phyloP scores from a whole-genome alignment of 2,113 vertebrate species.

The Riparia riparia region DNA sequence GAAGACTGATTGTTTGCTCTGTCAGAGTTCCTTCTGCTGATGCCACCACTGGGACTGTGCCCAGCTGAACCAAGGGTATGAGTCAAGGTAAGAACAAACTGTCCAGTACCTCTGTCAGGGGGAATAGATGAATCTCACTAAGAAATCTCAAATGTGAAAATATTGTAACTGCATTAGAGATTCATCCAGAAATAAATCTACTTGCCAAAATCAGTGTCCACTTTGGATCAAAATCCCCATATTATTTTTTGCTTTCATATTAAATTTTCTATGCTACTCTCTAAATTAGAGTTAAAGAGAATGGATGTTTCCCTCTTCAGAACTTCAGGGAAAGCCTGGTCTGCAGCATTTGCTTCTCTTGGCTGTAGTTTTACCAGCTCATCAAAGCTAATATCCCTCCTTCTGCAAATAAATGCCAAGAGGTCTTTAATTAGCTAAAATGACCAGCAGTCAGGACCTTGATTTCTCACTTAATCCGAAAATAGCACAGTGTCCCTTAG shows the following conservation, averaged over 20 bases:
- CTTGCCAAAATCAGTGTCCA: background rate
- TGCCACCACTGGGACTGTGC: background rate
- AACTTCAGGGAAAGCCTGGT: background rate
- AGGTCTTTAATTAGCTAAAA: conserved; percentile 56
- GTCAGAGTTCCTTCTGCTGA: background rate
- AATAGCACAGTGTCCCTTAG: conserved; percentile 42
- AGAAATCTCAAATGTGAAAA: background rate
- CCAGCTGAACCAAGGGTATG: background rate
- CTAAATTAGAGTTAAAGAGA: background rate
- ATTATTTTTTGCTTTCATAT: background rate
- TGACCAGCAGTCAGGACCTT: conserved; percentile 29
- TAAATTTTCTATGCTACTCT: background rate
- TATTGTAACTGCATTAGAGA: background rate
- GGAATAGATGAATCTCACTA: background rate
- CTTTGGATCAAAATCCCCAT: background rate
- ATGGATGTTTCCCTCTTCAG: background rate
- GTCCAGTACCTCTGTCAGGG: background rate
- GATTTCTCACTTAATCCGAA: conserved; percentile 66
- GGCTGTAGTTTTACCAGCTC: background rate
- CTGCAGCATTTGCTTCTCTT: background rate
- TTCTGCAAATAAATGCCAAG: conserved; percentile 43
- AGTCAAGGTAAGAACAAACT: background rate
- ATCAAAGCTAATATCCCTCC: conserved; percentile 2
- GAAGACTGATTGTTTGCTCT: background rate
- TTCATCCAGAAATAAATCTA: background rate